Conservation (phyloP, 2,888 invertebrate genomes). For the Phengaris alcon region DNA sequence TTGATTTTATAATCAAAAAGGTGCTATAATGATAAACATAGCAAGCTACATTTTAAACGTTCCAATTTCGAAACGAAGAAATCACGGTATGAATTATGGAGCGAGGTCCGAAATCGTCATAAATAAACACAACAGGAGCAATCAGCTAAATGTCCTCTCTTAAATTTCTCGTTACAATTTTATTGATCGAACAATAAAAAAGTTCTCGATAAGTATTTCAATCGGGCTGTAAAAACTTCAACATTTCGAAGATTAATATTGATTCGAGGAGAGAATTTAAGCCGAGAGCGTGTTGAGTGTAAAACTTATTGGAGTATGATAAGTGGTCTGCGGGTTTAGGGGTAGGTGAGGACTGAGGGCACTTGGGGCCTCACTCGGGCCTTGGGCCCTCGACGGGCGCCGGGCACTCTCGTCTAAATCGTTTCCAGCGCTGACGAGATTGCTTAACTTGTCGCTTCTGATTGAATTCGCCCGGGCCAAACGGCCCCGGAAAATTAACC, state of each 20-base stretch:
- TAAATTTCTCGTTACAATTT: constrained; percentile 24
- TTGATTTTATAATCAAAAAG: no score
- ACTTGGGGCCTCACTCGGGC: constrained; percentile 42
- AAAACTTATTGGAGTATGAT: constrained; percentile 34
- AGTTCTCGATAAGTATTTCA: constrained; percentile 7
- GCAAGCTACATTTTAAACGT: not conserved
- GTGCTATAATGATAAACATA: not conserved
- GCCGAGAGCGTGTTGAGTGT: constrained; percentile 28
- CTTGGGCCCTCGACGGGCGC: constrained; percentile 53
- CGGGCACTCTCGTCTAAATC: constrained; percentile 64
- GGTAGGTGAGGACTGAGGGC: constrained; percentile 49
- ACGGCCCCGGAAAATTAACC: constrained; percentile 63
- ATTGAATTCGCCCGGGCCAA: constrained; percentile 63
- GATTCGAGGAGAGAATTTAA: not conserved
- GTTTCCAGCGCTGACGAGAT: constrained; percentile 63
- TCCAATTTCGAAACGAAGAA: constrained; percentile 4
- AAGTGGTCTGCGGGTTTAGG: constrained; percentile 52
- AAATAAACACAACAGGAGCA: constrained; percentile 18
- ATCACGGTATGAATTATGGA: constrained; percentile 11
- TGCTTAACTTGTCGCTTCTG: constrained; percentile 71
- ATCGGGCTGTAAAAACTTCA: no score
- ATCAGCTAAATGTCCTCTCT: constrained; percentile 20
- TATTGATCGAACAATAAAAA: constrained; percentile 19
- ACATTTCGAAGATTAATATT: not conserved
- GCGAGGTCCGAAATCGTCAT: not conserved